These are phyloP conservation scores for Periplaneta americana DNA, from an alignment of 1,140 invertebrate species.

Conservation along the genomic window DNA sequence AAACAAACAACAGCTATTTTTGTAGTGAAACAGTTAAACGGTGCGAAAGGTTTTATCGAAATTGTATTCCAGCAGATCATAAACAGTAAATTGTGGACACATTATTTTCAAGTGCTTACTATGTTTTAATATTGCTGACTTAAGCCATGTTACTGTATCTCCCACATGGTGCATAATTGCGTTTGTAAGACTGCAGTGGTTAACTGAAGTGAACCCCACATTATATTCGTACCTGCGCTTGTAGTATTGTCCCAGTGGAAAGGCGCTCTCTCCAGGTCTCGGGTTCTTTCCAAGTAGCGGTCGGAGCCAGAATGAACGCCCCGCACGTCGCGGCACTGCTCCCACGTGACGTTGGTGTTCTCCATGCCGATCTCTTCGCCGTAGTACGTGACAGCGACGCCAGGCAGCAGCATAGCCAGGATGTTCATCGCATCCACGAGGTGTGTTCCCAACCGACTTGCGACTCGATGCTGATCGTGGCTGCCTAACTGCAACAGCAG, in stretches of 20 bases:
- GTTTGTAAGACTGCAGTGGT: too few species aligned
- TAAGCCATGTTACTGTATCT: too few species aligned
- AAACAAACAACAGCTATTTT: too few species aligned
- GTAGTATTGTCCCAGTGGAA: slow-evolving; percentile 1
- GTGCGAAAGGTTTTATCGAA: too few species aligned
- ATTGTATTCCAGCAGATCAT: too few species aligned
- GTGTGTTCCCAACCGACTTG: slow-evolving; percentile 52
- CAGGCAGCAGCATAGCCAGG: slow-evolving; percentile 66
- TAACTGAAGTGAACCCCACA: too few species aligned
- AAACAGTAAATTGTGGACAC: too few species aligned
- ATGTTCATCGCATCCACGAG: slow-evolving; percentile 68
- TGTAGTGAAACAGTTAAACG: too few species aligned
- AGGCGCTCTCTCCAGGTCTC: slow-evolving; percentile 56
- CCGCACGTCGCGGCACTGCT: slow-evolving; percentile 49
- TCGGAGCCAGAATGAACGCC: slow-evolving; percentile 46
- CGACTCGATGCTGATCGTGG: slow-evolving; percentile 62
- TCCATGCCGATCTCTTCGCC: slow-evolving; percentile 81
- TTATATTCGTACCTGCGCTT: neutral
- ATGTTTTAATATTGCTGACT: too few species aligned
- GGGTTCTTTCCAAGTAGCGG: slow-evolving; percentile 43
- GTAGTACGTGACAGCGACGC: slow-evolving; percentile 73
- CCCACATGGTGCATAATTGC: too few species aligned
- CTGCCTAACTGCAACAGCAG: slow-evolving; percentile 51
- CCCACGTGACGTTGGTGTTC: slow-evolving; percentile 45
- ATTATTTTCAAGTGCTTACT: too few species aligned